Conservation (phyloP, 2,797 vertebrate genomes). For the Enteromius radiatus region DNA sequence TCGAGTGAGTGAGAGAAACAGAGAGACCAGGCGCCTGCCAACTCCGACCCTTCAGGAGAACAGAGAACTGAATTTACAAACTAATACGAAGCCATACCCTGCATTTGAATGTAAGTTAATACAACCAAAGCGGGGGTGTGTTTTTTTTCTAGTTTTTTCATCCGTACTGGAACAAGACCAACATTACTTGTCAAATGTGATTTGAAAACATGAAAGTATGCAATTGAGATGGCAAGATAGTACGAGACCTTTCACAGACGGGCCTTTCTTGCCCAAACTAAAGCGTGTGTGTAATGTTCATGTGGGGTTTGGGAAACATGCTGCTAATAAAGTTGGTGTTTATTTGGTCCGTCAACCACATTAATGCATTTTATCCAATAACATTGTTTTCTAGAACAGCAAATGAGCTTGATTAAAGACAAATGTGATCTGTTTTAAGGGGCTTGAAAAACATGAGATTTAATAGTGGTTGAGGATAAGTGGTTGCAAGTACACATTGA, state of each 20-base stretch:
- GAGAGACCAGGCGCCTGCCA: slow-evolving; percentile 61
- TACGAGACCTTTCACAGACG: slow-evolving; percentile 15
- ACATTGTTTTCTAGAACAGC: slow-evolving; percentile 56
- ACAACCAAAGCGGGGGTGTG: slow-evolving; percentile 28
- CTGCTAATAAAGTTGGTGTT: slow-evolving; percentile 59
- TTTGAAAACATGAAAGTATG: slow-evolving; percentile 36
- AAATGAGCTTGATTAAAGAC: slow-evolving; percentile 58
- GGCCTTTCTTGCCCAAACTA: slow-evolving; percentile 9
- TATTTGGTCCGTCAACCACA: slow-evolving; percentile 58
- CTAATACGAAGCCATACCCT: slow-evolving; percentile 51
- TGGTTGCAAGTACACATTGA: neutral
- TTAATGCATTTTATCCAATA: slow-evolving; percentile 56
- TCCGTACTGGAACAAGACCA: slow-evolving; percentile 21
- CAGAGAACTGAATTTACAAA: slow-evolving; percentile 58
- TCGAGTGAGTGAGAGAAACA: slow-evolving; percentile 63
- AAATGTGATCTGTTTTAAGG: slow-evolving; percentile 35
- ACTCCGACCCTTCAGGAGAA: slow-evolving; percentile 50
- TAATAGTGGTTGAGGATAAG: slow-evolving; percentile 28
- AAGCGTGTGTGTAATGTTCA: slow-evolving; percentile 33
- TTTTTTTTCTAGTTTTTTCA: slow-evolving; percentile 45
- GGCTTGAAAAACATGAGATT: slow-evolving; percentile 48
- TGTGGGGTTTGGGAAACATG: slow-evolving; percentile 49
- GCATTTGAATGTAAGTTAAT: slow-evolving; percentile 53
- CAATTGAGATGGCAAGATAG: slow-evolving; percentile 34
- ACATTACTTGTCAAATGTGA: slow-evolving; percentile 51